phyloP scores from a whole-genome alignment of 1,140 invertebrate genomes.

The Mercenaria mercenaria region DNA sequence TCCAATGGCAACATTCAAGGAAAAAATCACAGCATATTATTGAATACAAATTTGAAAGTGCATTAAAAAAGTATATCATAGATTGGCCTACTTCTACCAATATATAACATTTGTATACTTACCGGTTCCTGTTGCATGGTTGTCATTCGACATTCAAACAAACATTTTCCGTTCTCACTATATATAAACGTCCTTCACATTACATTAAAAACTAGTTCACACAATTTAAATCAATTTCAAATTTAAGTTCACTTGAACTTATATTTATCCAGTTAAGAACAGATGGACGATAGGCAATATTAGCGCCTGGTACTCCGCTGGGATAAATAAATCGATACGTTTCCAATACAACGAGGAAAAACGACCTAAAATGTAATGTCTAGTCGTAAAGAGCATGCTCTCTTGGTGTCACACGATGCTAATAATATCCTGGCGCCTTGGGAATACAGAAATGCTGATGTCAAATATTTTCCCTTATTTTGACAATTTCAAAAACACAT shows the following conservation, averaged over 20 bases:
- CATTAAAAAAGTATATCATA: too few species aligned
- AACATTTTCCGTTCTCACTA: neutral
- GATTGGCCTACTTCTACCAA: too few species aligned
- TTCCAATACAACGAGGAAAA: neutral
- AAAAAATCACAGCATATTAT: too few species aligned
- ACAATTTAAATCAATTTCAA: neutral
- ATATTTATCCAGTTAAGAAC: slow-evolving; percentile 4
- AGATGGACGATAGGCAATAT: neutral
- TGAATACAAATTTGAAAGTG: too few species aligned
- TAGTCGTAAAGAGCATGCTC: neutral
- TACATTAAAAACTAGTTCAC: neutral
- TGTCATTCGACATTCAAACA: neutral
- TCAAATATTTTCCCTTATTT: too few species aligned
- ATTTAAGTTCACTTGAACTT: neutral
- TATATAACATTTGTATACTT: too few species aligned
- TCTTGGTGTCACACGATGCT: too few species aligned
- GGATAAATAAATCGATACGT: neutral
- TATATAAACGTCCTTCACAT: neutral
- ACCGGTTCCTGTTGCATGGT: neutral
- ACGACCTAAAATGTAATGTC: slow-evolving; percentile 3
- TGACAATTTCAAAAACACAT: too few species aligned
- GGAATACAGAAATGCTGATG: too few species aligned
- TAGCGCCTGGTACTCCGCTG: neutral
- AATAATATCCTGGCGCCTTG: too few species aligned
- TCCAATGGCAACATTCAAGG: too few species aligned